Percentiles rank a stretch among this genome's conserved stretches.
These are phyloP conservation scores for Peromyscus melanophrys DNA, from an alignment of 2,797 vertebrate species.

Conservation along the genomic window DNA sequence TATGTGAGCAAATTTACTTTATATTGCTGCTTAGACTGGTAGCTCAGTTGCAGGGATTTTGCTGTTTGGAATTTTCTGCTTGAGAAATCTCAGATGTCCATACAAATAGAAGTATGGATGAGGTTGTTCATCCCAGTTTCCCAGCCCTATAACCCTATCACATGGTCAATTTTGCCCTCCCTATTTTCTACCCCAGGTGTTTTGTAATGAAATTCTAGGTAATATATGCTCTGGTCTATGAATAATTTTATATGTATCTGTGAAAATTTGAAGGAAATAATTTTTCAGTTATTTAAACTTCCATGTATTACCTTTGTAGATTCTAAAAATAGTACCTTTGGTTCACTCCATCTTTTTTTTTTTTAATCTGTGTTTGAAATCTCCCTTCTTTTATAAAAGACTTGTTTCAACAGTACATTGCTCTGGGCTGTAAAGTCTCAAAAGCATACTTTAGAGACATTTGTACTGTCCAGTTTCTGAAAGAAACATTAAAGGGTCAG, in stretches of 20 bases:
- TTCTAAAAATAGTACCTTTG: not conserved
- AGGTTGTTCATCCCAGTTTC: not conserved
- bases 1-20: not conserved
- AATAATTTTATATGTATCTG: not conserved
- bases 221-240: not conserved
- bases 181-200: not conserved
- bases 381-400: not conserved
- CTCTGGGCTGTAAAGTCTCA: not conserved
- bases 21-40: not conserved
- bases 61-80: constrained; percentile 40
- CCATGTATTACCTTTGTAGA: not conserved
- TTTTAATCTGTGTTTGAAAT: not conserved
- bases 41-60: not conserved
- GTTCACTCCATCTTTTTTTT: not conserved
- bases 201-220: constrained; percentile 54
- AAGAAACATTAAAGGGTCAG: constrained; percentile 9
- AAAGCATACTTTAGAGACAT: not conserved
- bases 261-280: not conserved
- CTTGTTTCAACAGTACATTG: not conserved
- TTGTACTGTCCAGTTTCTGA: not conserved
- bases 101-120: constrained; percentile 20
- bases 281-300: not conserved
- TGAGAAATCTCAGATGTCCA: constrained; percentile 37
- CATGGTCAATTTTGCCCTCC: not conserved
- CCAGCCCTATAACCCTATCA: not conserved